phyloP scores from a whole-genome alignment of 2,888 invertebrate species.

The Synergus umbraculus region DNA sequence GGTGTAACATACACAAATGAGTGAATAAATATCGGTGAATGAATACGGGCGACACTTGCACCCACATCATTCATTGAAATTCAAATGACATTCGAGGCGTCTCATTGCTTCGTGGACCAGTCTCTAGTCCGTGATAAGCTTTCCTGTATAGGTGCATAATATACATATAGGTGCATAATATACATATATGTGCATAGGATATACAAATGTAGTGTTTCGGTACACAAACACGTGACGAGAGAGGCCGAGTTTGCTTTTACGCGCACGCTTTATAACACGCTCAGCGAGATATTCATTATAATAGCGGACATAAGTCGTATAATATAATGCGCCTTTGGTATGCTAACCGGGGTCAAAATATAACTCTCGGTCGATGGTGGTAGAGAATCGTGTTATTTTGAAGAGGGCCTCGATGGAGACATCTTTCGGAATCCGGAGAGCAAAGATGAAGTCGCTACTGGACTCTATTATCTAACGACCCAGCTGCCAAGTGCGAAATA shows the following conservation, averaged over 20 bases:
- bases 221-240: conserved; percentile 5
- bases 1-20: conserved; percentile 33
- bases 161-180: not conserved
- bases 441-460: conserved; percentile 13
- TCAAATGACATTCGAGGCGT: conserved; percentile 68
- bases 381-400: conserved; percentile 33
- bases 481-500: conserved; percentile 12
- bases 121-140: conserved; percentile 22
- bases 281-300: conserved; percentile 67
- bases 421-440: conserved; percentile 19
- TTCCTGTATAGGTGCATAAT: not conserved
- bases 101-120: conserved; percentile 30
- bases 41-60: conserved; percentile 70
- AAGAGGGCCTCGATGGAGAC: conserved; percentile 14
- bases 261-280: conserved; percentile 46
- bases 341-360: conserved; percentile 75
- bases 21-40: conserved; percentile 61
- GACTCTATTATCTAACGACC: not conserved
- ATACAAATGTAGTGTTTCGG: not conserved
- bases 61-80: conserved; percentile 75
- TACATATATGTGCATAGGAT: not conserved
- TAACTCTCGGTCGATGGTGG: conserved; percentile 59
- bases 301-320: conserved; percentile 65
- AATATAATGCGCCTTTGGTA: conserved; percentile 72
- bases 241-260: conserved; percentile 16